phyloP scores from a whole-genome alignment of 2,888 invertebrate species.

The Drosophila affinis region DNA sequence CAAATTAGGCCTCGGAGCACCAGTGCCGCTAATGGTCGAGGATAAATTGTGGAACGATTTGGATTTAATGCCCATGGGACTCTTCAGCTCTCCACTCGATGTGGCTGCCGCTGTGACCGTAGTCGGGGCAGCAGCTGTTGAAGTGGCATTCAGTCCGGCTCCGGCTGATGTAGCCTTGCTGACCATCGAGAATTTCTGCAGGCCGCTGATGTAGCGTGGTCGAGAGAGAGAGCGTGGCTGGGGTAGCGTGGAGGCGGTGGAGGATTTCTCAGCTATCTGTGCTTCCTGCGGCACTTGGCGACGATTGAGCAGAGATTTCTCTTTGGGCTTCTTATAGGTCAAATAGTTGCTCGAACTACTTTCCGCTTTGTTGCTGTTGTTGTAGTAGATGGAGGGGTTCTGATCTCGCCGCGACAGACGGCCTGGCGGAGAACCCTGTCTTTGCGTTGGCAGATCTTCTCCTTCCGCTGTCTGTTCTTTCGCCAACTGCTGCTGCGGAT shows the following conservation, averaged over 20 bases:
- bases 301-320: conserved; percentile 58
- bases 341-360: conserved; percentile 69
- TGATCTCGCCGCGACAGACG: conserved; percentile 78
- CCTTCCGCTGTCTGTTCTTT: conserved; percentile 7
- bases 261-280: conserved; percentile 13
- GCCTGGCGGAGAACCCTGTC: conserved; percentile 43
- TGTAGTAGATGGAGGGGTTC: conserved; percentile 50
- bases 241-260: conserved; percentile 22
- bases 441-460: conserved; percentile 25
- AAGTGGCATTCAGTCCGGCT: conserved; percentile 64
- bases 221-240: conserved; percentile 81
- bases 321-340: conserved; percentile 82
- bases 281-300: conserved; percentile 37
- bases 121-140: conserved; percentile 25
- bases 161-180: conserved; percentile 82
- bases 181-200: conserved; percentile 78
- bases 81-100: conserved; percentile 72
- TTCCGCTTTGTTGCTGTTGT: conserved; percentile 56
- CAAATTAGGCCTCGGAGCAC: conserved; percentile 53
- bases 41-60: conserved; percentile 83
- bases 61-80: conserved; percentile 83
- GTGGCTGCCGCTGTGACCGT: conserved; percentile 30
- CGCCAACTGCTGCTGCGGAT: conserved; percentile 31
- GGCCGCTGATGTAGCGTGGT: conserved; percentile 81
- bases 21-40: conserved; percentile 65